Conservation (phyloP, 2,888 invertebrate species). For the Iselma pallidipennis region DNA sequence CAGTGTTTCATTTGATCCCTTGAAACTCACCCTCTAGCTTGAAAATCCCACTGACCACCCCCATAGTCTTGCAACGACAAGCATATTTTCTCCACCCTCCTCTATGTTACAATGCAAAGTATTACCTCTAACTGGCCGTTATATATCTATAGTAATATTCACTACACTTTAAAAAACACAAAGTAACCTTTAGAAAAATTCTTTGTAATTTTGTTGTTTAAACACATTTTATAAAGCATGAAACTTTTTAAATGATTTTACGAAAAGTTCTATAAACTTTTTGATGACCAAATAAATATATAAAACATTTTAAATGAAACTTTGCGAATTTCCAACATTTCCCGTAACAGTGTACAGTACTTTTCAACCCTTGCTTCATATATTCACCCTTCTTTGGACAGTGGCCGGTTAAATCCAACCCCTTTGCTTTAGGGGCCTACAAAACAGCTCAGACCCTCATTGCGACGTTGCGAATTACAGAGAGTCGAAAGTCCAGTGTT, state of each 20-base stretch:
- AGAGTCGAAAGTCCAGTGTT: conserved; percentile 13
- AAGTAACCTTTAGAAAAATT: no score
- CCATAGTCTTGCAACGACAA: background rate
- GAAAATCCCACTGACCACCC: conserved; percentile 46
- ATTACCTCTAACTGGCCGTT: conserved; percentile 18
- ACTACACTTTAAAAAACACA: no score
- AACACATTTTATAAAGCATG: no score
- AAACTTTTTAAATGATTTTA: no score
- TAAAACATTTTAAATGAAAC: background rate
- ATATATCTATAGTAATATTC: no score
- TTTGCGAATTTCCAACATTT: background rate
- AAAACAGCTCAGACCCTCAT: conserved; percentile 36
- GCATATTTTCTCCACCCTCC: conserved; percentile 3
- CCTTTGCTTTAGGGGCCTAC: conserved; percentile 38
- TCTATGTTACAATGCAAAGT: conserved; percentile 15
- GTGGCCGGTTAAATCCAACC: conserved; percentile 52
- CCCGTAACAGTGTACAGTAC: conserved; percentile 47
- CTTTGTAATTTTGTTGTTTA: no score
- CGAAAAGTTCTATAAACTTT: no score
- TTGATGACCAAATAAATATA: background rate
- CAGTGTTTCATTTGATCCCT: background rate
- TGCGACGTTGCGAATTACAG: conserved; percentile 23
- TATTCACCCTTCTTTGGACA: conserved; percentile 54
- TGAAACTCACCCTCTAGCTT: conserved; percentile 39
- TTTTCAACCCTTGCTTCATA: conserved; percentile 55